Evolutionary conservation across 2,888 invertebrate genomes (phyloP), one percentile per base, ranked within the genome.

Genomic region (Tiliacea aurago): DNA sequence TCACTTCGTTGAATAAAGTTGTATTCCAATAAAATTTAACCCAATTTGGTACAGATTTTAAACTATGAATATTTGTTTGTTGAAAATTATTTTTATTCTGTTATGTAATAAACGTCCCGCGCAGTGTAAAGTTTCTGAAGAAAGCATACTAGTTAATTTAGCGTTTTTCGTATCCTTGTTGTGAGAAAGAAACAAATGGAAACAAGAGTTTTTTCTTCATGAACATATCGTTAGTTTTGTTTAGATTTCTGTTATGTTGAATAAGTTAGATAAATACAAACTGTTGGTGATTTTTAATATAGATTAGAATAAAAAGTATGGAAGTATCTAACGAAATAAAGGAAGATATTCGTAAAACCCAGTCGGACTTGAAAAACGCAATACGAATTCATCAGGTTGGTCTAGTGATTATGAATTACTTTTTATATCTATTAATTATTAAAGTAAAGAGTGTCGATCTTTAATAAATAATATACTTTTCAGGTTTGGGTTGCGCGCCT

Each of bases 361-460:
- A 97, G 91, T 95, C 95, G 74, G 97, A 97, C 88, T 94, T 97
- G 88, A 97, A 96, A 95, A 97, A 97, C 90, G 97, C 97, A 80
- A 97, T 97, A 89, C 95, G 97, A 89, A 94, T 97, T 91, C 97
- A 97, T 94, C 97, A 97, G 97, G 97, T 97, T 91, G 93, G 93
- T 91, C 76, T 45, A 63, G 53, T 73, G 62, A 73, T 58, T 78
- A 37, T 68, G 59, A 62, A 74, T 70, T 78, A 79, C 33, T 83
- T 82, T 82, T 69, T 72, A 71, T 55, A 56, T 66, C 53, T 59
- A 70, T 71, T 71, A 20, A 13, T 41, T 23, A 20, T 9, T 20
- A 41, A 10, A 76, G 4, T 47, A 64, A 64, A 66, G 37, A 70
- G 53, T 84, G 65, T 18, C 37, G 11, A 28, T 68, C n/a, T 37